Base-by-base conservation (phyloP, 2,888 invertebrate genomes). In the Notocelia uddmanniana region DNA sequence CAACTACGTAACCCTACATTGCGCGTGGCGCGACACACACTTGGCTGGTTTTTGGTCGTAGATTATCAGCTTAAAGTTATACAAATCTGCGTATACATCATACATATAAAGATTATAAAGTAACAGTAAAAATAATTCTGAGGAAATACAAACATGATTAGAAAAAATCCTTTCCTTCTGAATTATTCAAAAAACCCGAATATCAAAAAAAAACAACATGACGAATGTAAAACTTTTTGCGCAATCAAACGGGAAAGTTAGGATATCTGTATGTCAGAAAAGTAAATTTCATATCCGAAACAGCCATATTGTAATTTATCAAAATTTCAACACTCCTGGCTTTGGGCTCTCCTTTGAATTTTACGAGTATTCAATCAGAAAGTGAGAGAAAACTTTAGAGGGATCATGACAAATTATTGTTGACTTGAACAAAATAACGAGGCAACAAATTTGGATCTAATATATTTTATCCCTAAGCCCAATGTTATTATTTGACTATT, bases 301-400 rank as follows among this genome's bases (percentile, higher is more conserved):
- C 41, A 59, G 59, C 9, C 10, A 60, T 45, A 23, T 60, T 45
- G 23, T 60, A 60, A 60, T 60, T 45, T 45, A 21, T 26, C 60
- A 10, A 59, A 19, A 59, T 41, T 60, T 45, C 45, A 45, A 13
- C 23, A n/a, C 21, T 21, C n/a, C 41, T 21, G 15, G 23, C 21
- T 57, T 13, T 34, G 31, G 2, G 19, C 34, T 19, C 13, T 1
- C 15, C 21, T 41, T 59, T 59, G 59, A 41, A 6, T 59, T 41
- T 18, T n/a, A 18, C 3, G 19, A 37, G 21, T 59, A 21, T n/a
- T n/a, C n/a, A n/a, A n/a, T 21, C 15, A 21, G 41, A 13, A 41
- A 59, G 41, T 21, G 37, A 59, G 15, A 15, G 9, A 41, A 41
- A 34, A 3, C 34, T 34, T 34, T 34, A 1, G 2, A 34, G 11